Percentiles rank a stretch among this genome's conserved stretches.
Conservation (phyloP, 2,797 vertebrate species). For the Protonibea diacanthus region DNA sequence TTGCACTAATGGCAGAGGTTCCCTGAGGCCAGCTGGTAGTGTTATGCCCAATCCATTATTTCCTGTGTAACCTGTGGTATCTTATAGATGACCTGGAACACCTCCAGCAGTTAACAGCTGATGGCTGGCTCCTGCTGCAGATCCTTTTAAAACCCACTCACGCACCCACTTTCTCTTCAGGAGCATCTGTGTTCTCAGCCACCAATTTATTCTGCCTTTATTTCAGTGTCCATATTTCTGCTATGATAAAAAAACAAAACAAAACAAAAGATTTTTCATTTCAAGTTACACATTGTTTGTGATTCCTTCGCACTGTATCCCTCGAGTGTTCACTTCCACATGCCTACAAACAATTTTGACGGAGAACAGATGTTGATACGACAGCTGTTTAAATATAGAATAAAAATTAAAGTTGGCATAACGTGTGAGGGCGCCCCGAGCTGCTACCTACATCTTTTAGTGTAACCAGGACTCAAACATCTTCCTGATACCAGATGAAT, state of each 20-base stretch:
- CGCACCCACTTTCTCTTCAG: not conserved
- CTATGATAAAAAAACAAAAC: not conserved
- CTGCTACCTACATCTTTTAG: not conserved
- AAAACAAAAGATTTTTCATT: conserved; percentile 2
- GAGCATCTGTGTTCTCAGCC: not conserved
- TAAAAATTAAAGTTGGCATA: not conserved
- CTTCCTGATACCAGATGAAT: not conserved
- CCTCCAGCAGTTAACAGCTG: conserved; percentile 35
- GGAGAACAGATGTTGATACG: conserved; percentile 22
- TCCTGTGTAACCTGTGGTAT: conserved; percentile 14
- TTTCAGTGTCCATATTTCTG: conserved; percentile 12
- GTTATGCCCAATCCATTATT: conserved; percentile 11
- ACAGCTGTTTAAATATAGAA: conserved; percentile 41
- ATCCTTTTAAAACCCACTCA: conserved; percentile 28
- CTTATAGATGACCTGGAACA: conserved; percentile 37
- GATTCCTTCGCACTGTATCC: not conserved
- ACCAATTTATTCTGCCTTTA: not conserved
- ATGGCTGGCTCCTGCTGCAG: conserved; percentile 19
- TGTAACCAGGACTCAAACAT: not conserved
- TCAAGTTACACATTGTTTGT: not conserved
- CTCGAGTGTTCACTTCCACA: not conserved
- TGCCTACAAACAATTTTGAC: not conserved
- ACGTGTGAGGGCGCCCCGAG: not conserved
- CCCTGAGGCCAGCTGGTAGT: not conserved
- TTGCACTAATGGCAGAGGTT: conserved; percentile 16